Base-by-base conservation (phyloP, 23 tunicate genomes). In the Ciona savignyi region DNA sequence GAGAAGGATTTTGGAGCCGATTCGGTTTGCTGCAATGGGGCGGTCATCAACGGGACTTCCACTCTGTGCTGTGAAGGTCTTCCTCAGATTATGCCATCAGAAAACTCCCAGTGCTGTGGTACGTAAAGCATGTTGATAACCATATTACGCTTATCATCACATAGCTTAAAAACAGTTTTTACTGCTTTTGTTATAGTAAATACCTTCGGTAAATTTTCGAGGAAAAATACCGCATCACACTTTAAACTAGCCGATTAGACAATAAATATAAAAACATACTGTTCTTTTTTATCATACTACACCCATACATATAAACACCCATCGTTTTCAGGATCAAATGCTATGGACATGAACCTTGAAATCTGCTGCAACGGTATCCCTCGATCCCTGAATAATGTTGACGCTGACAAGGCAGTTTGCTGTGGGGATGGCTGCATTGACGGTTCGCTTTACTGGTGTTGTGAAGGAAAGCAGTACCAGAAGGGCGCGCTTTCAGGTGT, bases 371-470 rank as follows among this genome's bases (percentile, higher is more conserved):
- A 83, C 29, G 85, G 77, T 1, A 49, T 33, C 0, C 81, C 85
- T 0, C 85, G 96, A 0, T 67, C 82, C 4, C 42, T 89, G 42
- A 79, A 81, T 32, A 87, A 83, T 19, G 81, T 89, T 30, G 35
- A 82, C n/a, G 77, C 77, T 25, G 89, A 78, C 61, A 83, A 78
- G 11, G 96, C 96, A 0, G 75, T 83, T 0, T 89, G 96, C 48
- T 89, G 96, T 68, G 96, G 96, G 11, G 71, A 83, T 61, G 84
- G 85, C 27, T 89, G 96, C 85, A 89, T 89, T 22, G 96, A 89
- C 34, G 96, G 89, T 21, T 15, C 69, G n/a, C 60, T 34, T 21
- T 89, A 64, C 77, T 89, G 83, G 84, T 89, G 96, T 61, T 89
- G 96, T 60, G 78, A 89, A 33, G 94, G 94, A 63, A 81, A 75